Evolutionary conservation across 1,140 invertebrate species (phyloP), one percentile per base, ranked within the genome.

Genomic region (Neocloeon triangulifer): DNA sequence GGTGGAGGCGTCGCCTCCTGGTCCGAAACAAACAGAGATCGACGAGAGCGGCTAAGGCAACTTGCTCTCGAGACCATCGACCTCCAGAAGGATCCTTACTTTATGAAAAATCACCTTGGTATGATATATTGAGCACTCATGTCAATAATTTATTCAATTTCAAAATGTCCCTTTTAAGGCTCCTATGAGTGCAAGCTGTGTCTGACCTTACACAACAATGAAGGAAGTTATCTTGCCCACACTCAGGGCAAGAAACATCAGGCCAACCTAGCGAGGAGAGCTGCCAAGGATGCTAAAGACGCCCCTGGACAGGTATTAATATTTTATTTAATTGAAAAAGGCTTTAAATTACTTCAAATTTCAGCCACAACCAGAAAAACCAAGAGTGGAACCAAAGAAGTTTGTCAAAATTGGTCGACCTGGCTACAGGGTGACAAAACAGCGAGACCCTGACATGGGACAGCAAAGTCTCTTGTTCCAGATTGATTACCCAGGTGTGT

Each of bases 171-270:
- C 41, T 59, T 57, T 23, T 43, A n/a, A 74, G 73, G 88, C 0
- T 95, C 94, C 2, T 99, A 98, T 59, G 95, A 99, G 57, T 99
- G 95, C 53, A 99, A 99, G 61, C 55, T 99, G 0, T 99, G 95
- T 64, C 53, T 99, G 12, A 99, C 95, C 2, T 59, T 99, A 9
- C 95, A 99, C 50, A 99, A 98, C 46, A 99, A 99, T 61, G 95
- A 99, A 57, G 95, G 94, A 2, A 96, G 88, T 50, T 99, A 99
- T 50, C 61, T 99, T 43, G 94, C 95, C 9, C 95, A 99, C 46
- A 99, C 95, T 0, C 95, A 99, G 56, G 95, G 95, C n/a, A 99
- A 99, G 51, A 99, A 99, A 46, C 95, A 99, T 80, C 95, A 99
- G 54, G 84, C 89, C 1, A 99, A 99, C 59, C 64, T 99, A 46